These are phyloP conservation scores for Scarus forsteni DNA, from an alignment of 2,797 vertebrate species.

Conservation along the genomic window DNA sequence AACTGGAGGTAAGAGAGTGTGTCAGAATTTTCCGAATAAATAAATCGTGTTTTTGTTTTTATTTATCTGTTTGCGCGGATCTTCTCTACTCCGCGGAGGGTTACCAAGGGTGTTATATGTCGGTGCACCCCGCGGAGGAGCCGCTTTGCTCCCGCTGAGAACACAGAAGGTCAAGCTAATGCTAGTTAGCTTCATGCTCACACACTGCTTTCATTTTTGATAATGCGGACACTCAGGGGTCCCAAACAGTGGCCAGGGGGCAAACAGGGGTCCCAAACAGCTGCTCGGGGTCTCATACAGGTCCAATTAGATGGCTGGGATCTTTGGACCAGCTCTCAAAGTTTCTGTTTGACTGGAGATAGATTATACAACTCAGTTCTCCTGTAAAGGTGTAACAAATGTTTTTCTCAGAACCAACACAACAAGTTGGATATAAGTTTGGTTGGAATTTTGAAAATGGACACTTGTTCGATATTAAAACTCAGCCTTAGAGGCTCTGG, in stretches of 20 bases:
- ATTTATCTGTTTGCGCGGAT: accelerated
- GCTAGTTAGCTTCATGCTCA: constrained; percentile 43
- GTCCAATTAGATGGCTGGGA: not conserved
- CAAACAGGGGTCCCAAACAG: not conserved
- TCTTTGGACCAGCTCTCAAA: too few species aligned
- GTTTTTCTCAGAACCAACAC: too few species aligned
- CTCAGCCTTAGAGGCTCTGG: too few species aligned
- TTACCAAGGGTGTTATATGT: accelerated
- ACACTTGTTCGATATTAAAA: too few species aligned
- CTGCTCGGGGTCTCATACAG: too few species aligned
- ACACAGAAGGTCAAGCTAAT: constrained; percentile 67
- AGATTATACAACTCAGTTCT: too few species aligned
- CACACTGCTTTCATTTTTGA: constrained; percentile 5
- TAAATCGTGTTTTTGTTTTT: accelerated
- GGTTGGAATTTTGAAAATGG: too few species aligned
- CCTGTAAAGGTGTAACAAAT: too few species aligned
- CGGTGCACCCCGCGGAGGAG: accelerated
- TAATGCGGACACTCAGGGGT: not conserved
- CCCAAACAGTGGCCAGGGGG: not conserved
- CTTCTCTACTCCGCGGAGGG: not conserved
- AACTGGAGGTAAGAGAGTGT: constrained; percentile 31
- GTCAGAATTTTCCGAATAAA: not conserved
- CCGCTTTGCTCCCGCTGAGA: accelerated
- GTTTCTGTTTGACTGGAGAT: too few species aligned
- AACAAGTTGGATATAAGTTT: too few species aligned